Evolutionary conservation across 2,888 invertebrate species (phyloP).

Genomic region (Melanophora roralis): DNA sequence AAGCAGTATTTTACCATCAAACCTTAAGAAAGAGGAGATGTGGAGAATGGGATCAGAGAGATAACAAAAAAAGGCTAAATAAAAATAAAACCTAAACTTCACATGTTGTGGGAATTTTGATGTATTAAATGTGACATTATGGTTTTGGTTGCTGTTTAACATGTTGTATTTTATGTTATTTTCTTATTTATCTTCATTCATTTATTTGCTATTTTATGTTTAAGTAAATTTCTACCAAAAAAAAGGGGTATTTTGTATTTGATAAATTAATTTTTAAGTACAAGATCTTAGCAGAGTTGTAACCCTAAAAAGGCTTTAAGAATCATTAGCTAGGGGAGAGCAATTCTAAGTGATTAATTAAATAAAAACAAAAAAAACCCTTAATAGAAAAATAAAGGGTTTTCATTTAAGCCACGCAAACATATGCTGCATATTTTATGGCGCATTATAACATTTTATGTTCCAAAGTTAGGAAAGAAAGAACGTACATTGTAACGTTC

Average conservation of each 20-base stretch:
- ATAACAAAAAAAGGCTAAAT: conserved; percentile 1
- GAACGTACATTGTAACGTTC: too few species aligned
- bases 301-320: not conserved
- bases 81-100: conserved; percentile 38
- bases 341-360: conserved; percentile 28
- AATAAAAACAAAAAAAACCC: not conserved
- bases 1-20: not conserved
- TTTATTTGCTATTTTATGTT: conserved; percentile 6
- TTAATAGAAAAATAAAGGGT: not conserved
- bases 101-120: conserved; percentile 50
- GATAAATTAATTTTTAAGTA: conserved; percentile 54
- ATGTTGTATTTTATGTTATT: not conserved
- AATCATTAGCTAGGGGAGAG: not conserved
- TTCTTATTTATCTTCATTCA: not conserved
- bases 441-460: too few species aligned
- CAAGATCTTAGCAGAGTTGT: conserved; percentile 8
- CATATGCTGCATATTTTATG: conserved; percentile 14
- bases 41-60: not conserved
- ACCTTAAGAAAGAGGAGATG: not conserved
- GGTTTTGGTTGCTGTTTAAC: too few species aligned
- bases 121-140: conserved; percentile 48
- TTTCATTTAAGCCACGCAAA: not conserved
- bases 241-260: conserved; percentile 11
- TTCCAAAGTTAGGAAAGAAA: too few species aligned
- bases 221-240: not conserved